Evolutionary conservation across 2,113 vertebrate genomes (phyloP), one percentile per base, ranked within the genome.

Genomic region (Labrus mixtus): DNA sequence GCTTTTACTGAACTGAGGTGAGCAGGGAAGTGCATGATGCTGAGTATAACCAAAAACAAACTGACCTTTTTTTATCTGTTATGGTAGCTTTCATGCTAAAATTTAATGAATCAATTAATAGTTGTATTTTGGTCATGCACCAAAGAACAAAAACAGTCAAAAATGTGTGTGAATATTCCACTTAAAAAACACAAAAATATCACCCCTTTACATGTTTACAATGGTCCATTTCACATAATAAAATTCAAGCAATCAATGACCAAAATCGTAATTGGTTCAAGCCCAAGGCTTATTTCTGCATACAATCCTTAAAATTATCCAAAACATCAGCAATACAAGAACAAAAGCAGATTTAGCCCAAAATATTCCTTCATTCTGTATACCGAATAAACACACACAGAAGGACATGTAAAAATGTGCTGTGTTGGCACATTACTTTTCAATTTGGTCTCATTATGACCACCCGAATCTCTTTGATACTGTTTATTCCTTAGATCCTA

Each of bases 381-480:
- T 53, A n/a, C n/a, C n/a, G n/a, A n/a, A n/a, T n/a, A n/a, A n/a
- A n/a, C n/a, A n/a, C n/a, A n/a, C n/a, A n/a, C n/a, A n/a, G n/a
- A n/a, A n/a, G n/a, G n/a, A n/a, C n/a, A n/a, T 43, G 15, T 62
- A 29, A 63, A 74, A 58, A 74, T 74, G 11, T 54, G 54, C 65
- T 64, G 51, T 22, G 45, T 63, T 67, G 43, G 66, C 58, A 72
- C 25, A 77, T 77, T 79, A 61, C 66, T 58, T 62, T 62, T 58
- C 58, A 73, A 78, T 82, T 59, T 53, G 19, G 46, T 67, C 57
- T 61, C 10, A 66, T 79, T 74, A 74, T 56, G 69, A 29, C 53
- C 57, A 82, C 67, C n/a, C 56, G 59, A 9, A 71, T 60, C 22
- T 63, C 60, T 85, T 79, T 69, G 58, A 41, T 68, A 36, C 41